Base-by-base conservation (phyloP, 2,113 vertebrate genomes). In the Spizaetus ornatus region DNA sequence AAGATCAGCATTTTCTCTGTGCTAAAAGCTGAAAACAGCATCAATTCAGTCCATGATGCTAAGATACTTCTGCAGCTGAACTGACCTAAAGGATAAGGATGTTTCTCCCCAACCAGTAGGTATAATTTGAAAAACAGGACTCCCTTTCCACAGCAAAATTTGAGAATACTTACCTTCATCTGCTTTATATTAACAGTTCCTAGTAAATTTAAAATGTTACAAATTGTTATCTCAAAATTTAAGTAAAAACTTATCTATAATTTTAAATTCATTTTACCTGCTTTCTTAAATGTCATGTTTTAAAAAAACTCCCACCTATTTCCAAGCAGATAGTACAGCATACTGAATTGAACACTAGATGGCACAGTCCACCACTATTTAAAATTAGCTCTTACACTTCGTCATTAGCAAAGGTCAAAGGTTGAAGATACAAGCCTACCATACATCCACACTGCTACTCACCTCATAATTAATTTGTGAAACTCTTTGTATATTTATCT, bases 321-420 rank as follows among this genome's bases (percentile, higher is more conserved):
- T 50, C 26, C 74, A 88, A 71, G 50, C 6, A 87, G 15, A 22
- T 3, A 73, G 14, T 11, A 45, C 59, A 43, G 34, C 7, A 4
- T 12, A 55, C 25, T 7, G 23, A 22, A 34, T 0, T 27, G 43
- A 84, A 69, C 97, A 95, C 91, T 93, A 98, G 97, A 87, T 96
- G 97, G 98, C 98, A 96, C 2, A 67, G 65, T 43, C n/a, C 23
- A 52, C 74, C 89, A 71, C 74, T 32, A 29, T 11, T 62, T 62
- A 52, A 86, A 85, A 88, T 63, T 27, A 74, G 50, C 25, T 76
- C 69, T 42, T 15, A 13, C 4, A 31, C 8, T 56, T 34, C 2
- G 29, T n/a, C 48, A 47, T 70, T 29, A 65, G 78, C 14, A 70
- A 79, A 86, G 52, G 50, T 53, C 58, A 91, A 85, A 87, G 43